phyloP scores from a whole-genome alignment of 23 tunicate genomes.

The Oikopleura dioica region DNA sequence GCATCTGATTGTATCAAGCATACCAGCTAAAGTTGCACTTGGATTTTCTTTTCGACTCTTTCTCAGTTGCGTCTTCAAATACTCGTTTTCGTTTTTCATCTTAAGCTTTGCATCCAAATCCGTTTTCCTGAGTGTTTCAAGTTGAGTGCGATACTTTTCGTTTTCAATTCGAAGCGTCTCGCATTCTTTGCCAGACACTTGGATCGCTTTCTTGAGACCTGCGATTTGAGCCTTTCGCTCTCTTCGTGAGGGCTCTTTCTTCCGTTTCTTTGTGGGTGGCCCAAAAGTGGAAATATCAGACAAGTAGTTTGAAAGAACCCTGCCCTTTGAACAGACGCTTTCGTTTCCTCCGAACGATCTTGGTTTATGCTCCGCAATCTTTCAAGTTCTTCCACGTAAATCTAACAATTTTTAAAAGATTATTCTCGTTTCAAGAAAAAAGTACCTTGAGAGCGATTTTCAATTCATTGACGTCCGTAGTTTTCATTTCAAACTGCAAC shows the following conservation, averaged over 20 bases:
- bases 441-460: background rate
- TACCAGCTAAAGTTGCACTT: too few species aligned
- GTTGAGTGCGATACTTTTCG: background rate
- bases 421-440: too few species aligned
- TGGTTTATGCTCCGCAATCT: background rate
- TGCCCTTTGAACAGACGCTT: too few species aligned
- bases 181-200: background rate
- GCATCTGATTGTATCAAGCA: too few species aligned
- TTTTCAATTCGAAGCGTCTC: background rate
- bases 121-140: background rate
- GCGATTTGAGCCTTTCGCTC: background rate
- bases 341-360: background rate
- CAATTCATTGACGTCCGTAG: background rate
- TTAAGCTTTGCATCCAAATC: background rate
- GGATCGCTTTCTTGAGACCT: background rate
- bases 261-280: too few species aligned
- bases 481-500: background rate
- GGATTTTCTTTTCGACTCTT: background rate
- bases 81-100: background rate
- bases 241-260: background rate
- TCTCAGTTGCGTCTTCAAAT: background rate
- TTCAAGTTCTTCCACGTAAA: background rate
- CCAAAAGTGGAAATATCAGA: too few species aligned
- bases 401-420: background rate
- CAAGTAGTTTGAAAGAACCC: too few species aligned